Conservation (phyloP, 1,140 invertebrate species). For the Ditylenchus dipsaci region DNA sequence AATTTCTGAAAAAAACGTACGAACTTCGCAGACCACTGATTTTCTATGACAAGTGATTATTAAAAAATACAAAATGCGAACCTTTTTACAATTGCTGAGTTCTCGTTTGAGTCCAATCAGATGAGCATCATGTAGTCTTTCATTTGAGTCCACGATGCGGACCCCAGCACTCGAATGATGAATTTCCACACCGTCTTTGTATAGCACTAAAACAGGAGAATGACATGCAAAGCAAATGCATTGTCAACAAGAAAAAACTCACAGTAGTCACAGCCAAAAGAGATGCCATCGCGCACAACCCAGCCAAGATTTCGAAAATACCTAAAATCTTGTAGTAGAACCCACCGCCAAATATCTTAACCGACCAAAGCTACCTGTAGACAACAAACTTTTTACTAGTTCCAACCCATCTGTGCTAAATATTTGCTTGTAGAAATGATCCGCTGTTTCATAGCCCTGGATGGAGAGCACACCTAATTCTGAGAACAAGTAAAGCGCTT, state of each 20-base stretch:
- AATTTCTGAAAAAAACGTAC: too few species aligned
- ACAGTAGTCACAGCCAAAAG: slow-evolving; percentile 24
- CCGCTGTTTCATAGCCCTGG: slow-evolving; percentile 3
- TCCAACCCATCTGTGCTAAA: neutral
- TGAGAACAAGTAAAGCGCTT: neutral
- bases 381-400: slow-evolving; percentile 13
- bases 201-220: slow-evolving; percentile 17
- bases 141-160: neutral
- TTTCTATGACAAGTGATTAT: too few species aligned
- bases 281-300: slow-evolving; percentile 21
- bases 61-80: neutral
- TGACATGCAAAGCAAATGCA: too few species aligned
- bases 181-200: slow-evolving; percentile 15
- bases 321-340: slow-evolving; percentile 3
- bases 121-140: slow-evolving; percentile 2
- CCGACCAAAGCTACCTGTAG: slow-evolving; percentile 13
- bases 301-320: slow-evolving; percentile 21
- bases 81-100: slow-evolving; percentile 21
- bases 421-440: slow-evolving; percentile 11
- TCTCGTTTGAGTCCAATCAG: slow-evolving; percentile 13
- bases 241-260: too few species aligned
- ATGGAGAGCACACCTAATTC: neutral
- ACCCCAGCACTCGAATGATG: slow-evolving; percentile 23
- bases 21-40: too few species aligned
- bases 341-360: neutral